Evolutionary conservation across 1,140 invertebrate genomes (phyloP).

Genomic region (Heliconius hermathena): DNA sequence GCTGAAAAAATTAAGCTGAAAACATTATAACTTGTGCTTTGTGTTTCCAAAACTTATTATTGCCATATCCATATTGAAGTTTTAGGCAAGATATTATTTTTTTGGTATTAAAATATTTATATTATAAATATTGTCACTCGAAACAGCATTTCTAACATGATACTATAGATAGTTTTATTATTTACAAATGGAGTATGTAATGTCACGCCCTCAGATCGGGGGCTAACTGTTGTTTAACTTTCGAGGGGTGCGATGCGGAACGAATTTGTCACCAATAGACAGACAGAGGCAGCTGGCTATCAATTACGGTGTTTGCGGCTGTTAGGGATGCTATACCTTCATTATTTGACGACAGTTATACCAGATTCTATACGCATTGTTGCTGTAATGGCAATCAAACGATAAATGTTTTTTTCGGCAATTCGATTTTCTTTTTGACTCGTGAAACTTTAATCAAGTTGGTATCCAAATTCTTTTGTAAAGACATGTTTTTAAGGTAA

Average conservation of each 20-base stretch:
- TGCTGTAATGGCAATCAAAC: constrained; percentile 9
- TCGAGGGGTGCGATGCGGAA: constrained; percentile 59
- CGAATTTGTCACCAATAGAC: constrained; percentile 74
- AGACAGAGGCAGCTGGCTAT: constrained; percentile 69
- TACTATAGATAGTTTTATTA: constrained; percentile 27
- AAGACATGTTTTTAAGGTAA: neutral
- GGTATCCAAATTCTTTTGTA: neutral
- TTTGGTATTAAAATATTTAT: too few relatives aligned
- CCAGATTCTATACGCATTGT: constrained; percentile 54
- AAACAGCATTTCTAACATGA: neutral
- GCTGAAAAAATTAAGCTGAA: too few relatives aligned
- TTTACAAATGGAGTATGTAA: constrained; percentile 40
- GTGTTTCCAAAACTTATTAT: neutral
- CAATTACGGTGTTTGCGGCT: constrained; percentile 75
- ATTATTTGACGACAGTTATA: constrained; percentile 73
- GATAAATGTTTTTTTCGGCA: neutral
- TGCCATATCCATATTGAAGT: neutral
- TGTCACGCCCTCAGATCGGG: constrained; percentile 64
- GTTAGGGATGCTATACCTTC: constrained; percentile 72
- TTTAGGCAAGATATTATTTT: too few relatives aligned
- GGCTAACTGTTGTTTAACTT: constrained; percentile 59
- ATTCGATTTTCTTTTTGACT: neutral
- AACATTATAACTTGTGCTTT: too few relatives aligned
- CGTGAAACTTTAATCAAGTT: neutral
- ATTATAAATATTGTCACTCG: too few relatives aligned